Percentiles rank a stretch among this genome's conserved stretches.
Evolutionary conservation across 2,113 vertebrate species (phyloP).

Genomic region (Myiozetetes cayanensis): DNA sequence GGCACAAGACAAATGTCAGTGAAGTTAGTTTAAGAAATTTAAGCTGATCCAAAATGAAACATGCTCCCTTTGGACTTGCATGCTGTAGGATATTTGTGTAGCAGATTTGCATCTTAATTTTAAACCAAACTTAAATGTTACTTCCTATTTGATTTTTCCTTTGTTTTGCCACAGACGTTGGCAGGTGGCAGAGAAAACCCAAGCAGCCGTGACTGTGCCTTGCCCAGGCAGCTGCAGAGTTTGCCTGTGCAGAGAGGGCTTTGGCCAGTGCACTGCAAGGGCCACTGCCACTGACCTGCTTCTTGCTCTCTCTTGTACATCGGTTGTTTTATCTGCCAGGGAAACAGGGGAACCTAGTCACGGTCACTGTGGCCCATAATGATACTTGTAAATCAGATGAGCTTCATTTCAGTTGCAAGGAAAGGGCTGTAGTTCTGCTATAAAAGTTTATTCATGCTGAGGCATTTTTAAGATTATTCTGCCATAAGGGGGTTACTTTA

Average conservation of each 20-base stretch:
- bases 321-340: neutral
- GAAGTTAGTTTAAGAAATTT: constrained; percentile 35
- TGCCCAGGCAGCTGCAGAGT: neutral
- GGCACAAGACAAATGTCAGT: constrained; percentile 22
- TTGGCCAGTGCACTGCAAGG: neutral
- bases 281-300: neutral
- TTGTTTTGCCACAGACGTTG: neutral
- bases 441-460: neutral
- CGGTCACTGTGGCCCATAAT: neutral
- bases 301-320: neutral
- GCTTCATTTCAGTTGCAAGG: neutral
- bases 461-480: neutral
- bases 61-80: neutral
- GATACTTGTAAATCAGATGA: neutral
- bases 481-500: neutral
- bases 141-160: neutral
- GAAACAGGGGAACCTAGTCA: neutral
- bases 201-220: fast-evolving
- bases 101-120: constrained; percentile 58
- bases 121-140: constrained; percentile 43
- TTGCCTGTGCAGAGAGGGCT: neutral
- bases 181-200: neutral
- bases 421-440: neutral
- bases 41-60: constrained; percentile 37
- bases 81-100: constrained; percentile 13